A percentile compares a stretch with the other conserved stretches of the same genome.
These are phyloP conservation scores for Cheirogaleus major DNA, from an alignment of 2,797 vertebrate species.

Conservation along the genomic window DNA sequence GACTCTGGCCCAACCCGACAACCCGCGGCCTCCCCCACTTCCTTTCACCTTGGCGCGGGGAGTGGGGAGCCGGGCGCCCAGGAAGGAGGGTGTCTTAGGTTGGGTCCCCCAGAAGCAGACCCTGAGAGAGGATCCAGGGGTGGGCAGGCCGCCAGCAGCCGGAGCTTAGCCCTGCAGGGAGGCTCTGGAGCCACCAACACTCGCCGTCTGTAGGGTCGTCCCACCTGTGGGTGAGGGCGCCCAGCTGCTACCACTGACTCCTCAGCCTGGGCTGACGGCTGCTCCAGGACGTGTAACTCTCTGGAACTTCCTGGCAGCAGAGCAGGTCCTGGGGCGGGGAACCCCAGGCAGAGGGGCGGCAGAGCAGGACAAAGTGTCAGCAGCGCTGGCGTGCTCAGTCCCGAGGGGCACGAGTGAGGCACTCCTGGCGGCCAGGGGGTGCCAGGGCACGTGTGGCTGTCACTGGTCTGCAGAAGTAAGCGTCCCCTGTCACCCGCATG, in stretches of 20 bases:
- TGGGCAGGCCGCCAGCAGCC: not conserved
- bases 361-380: not conserved
- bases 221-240: accelerated
- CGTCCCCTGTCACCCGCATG: not conserved
- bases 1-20: too few species aligned
- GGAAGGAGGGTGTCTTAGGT: not conserved
- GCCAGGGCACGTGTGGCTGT: not conserved
- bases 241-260: not conserved
- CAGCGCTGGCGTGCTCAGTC: accelerated
- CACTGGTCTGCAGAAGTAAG: not conserved
- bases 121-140: not conserved
- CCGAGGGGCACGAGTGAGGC: accelerated
- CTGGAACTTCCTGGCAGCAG: accelerated
- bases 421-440: not conserved
- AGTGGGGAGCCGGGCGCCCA: not conserved
- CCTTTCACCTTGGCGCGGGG: not conserved
- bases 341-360: not conserved
- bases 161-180: not conserved
- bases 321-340: not conserved
- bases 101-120: not conserved
- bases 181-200: not conserved
- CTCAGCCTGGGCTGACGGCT: not conserved
- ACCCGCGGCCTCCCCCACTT: not conserved
- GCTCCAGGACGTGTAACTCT: not conserved
- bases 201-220: not conserved